Conservation (phyloP, 1,140 invertebrate species). For the Thrips palmi region DNA sequence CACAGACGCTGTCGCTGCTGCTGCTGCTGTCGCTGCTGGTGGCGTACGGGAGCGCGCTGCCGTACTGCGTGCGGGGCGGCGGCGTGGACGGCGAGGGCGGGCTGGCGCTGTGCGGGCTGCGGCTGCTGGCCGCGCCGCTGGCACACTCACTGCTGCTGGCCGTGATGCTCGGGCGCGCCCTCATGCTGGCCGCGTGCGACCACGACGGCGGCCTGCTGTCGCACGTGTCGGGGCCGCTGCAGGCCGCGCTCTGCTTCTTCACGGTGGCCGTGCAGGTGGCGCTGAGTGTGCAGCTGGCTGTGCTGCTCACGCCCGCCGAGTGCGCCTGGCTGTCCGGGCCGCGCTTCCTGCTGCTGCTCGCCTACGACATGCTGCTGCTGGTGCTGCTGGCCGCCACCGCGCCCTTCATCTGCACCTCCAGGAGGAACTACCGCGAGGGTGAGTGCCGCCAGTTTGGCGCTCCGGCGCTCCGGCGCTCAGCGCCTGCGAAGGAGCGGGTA, state of each 20-base stretch:
- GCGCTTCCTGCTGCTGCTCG: slow-evolving; percentile 17
- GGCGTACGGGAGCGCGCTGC: no score
- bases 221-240: slow-evolving; percentile 38
- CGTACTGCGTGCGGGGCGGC: no score
- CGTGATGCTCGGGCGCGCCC: slow-evolving; percentile 31
- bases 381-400: slow-evolving; percentile 28
- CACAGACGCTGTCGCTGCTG: no score
- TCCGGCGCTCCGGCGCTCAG: no score
- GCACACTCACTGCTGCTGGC: slow-evolving; percentile 33
- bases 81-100: no score
- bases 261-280: slow-evolving; percentile 31
- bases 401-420: slow-evolving; percentile 29
- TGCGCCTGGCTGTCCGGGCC: slow-evolving; percentile 13
- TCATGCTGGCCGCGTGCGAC: slow-evolving; percentile 35
- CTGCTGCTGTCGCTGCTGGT: no score
- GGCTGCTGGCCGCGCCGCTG: no score
- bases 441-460: no score
- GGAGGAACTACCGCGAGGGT: slow-evolving; percentile 38
- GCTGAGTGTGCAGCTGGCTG: slow-evolving; percentile 19
- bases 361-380: slow-evolving; percentile 35
- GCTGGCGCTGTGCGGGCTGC: no score
- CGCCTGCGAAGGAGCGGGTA: no score
- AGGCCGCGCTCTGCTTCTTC: slow-evolving; percentile 33
- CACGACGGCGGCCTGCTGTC: slow-evolving; percentile 32
- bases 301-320: slow-evolving; percentile 18